A percentile compares a stretch with the other conserved stretches of the same genome.
Evolutionary conservation across 2,888 invertebrate genomes (phyloP).

Genomic region (Pasiphila rectangulata): DNA sequence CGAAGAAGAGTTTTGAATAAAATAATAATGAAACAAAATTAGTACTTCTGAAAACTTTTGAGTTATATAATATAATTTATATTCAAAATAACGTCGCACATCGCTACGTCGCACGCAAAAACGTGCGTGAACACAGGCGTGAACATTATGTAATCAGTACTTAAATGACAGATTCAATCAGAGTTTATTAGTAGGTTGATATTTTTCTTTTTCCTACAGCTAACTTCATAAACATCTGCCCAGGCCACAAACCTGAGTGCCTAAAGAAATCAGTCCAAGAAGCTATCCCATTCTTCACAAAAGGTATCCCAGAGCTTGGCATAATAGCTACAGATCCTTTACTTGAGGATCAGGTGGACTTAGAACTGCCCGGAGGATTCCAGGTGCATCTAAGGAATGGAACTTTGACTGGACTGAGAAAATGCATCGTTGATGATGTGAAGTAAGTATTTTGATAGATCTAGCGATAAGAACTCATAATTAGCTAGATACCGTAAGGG

Average conservation of each 20-base stretch:
- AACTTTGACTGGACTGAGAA: constrained; percentile 52
- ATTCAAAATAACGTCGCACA: no score
- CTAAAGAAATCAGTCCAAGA: constrained; percentile 52
- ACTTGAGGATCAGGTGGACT: constrained; percentile 37
- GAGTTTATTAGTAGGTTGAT: neutral
- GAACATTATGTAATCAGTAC: no score
- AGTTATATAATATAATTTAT: no score
- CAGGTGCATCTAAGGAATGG: constrained; percentile 53
- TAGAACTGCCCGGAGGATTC: constrained; percentile 54
- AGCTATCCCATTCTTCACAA: constrained; percentile 49
- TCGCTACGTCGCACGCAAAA: no score
- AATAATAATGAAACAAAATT: no score
- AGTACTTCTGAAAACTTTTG: no score
- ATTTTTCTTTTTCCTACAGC: constrained; percentile 37
- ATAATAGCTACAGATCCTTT: constrained; percentile 52
- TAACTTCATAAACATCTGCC: constrained; percentile 50
- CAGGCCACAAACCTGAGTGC: constrained; percentile 51
- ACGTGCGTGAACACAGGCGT: no score
- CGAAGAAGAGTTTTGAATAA: no score
- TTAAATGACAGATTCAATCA: neutral
- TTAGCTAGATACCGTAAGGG: no score
- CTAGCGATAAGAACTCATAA: neutral
- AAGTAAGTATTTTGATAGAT: constrained; percentile 41
- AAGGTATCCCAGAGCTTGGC: constrained; percentile 54
- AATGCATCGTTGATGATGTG: constrained; percentile 54